Percentiles rank a stretch among this genome's conserved stretches.
Evolutionary conservation across 2,797 vertebrate species (phyloP).

Genomic region (Poecilia wingei): DNA sequence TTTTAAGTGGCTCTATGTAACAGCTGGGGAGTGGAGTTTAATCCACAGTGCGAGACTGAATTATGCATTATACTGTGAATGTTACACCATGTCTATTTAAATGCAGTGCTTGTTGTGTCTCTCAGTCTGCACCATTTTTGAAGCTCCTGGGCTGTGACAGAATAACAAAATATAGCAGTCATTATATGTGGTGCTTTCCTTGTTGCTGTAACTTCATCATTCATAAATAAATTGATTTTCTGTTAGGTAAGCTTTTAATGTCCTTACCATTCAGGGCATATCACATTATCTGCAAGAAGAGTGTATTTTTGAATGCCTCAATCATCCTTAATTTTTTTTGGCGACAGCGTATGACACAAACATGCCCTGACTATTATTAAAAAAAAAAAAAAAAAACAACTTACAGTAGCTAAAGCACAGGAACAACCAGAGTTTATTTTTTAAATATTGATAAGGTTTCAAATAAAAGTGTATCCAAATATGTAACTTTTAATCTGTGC

Average conservation of each 20-base stretch:
- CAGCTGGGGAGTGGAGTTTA: slow-evolving; percentile 73
- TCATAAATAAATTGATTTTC: background rate
- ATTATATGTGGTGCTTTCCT: slow-evolving; percentile 11
- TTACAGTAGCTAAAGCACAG: background rate
- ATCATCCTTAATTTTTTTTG: background rate
- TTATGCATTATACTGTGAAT: slow-evolving; percentile 69
- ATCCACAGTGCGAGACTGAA: slow-evolving; percentile 70
- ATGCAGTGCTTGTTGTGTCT: slow-evolving; percentile 54
- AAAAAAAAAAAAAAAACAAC: background rate
- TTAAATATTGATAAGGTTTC: background rate
- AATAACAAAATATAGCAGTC: slow-evolving; percentile 2
- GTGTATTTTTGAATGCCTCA: background rate
- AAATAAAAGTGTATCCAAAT: background rate
- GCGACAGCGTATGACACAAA: background rate
- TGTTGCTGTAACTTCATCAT: background rate
- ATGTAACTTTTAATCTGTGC: background rate
- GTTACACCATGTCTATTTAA: slow-evolving; percentile 68
- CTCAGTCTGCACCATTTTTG: slow-evolving; percentile 31
- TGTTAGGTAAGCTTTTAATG: background rate
- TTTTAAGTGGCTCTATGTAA: slow-evolving; percentile 73
- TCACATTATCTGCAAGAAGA: background rate
- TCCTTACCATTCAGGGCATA: background rate
- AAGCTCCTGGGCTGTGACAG: slow-evolving; percentile 39
- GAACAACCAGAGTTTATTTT: background rate
- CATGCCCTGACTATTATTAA: background rate